Base-by-base conservation (phyloP, 2,113 vertebrate genomes). In the Ciconia maguari region DNA sequence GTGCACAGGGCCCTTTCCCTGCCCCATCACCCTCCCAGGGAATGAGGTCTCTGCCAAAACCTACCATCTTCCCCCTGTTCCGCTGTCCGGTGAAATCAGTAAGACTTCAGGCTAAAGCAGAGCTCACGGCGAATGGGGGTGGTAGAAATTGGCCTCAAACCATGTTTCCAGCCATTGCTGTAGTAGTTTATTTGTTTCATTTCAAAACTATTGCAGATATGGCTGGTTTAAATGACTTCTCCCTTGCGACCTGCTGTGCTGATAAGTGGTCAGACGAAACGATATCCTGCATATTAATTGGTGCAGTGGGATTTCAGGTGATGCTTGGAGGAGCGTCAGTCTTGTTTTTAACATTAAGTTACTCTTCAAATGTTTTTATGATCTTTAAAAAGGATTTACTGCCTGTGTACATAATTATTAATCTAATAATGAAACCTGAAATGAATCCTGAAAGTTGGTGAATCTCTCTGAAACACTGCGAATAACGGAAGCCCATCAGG, bases 101-200 rank as follows among this genome's bases (percentile, higher is more conserved):
- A 4, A 4, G 41, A 6, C 29, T 68, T 51, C 38, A 55, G 54
- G 48, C 25, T 70, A 13, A 70, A 62, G 29, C 80, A 30, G 54
- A 88, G 29, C 58, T 82, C 44, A 4, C 0, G 0, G 26, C 1
- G 4, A 10, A 13, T 13, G 32, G 36, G 17, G 26, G 6, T n/a
- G 76, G 9, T 51, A 41, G 38, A 71, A 87, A 34, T n/a, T 9
- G 49, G 49, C 52, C 70, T 64, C 46, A 42, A 38, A 36, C 22
- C 52, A 8, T 2, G 2, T 46, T 77, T 90, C 48, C 70, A 92
- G 77, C 58, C 21, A 0, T 87, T 4, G 1, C 71, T 54, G 21
- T 32, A 10, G 49, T 24, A 29, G 41, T 87, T 93, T 42, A 77
- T 90, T 90, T 87, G 79, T 91, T 78, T 85, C 38, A 21, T 92